Conservation (phyloP, 1,140 invertebrate species). For the Stegodyphus dumicola region DNA sequence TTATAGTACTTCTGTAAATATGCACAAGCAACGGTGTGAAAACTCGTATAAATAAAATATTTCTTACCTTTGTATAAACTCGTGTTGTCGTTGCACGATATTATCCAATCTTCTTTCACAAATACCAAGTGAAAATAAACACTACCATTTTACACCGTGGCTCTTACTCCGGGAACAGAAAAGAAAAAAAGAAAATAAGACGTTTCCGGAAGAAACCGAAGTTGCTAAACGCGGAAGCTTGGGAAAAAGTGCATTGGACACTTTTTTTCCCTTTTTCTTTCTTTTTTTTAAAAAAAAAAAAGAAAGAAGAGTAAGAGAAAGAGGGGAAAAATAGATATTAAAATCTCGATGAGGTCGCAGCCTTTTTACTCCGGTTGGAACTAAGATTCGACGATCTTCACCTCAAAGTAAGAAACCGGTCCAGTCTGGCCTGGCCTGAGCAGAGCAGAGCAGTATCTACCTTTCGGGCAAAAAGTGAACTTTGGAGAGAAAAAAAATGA, state of each 20-base stretch:
- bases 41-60: too few relatives aligned
- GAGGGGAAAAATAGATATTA: slow-evolving; percentile 4
- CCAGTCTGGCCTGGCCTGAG: slow-evolving; percentile 32
- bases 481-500: slow-evolving; percentile 1
- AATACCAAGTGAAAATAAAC: too few relatives aligned
- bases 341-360: slow-evolving; percentile 41
- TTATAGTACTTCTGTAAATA: too few relatives aligned
- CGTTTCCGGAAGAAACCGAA: neutral
- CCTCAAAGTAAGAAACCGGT: slow-evolving; percentile 39
- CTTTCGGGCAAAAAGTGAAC: slow-evolving; percentile 52
- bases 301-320: slow-evolving; percentile 6
- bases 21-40: too few relatives aligned
- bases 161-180: too few relatives aligned
- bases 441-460: neutral
- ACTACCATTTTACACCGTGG: too few relatives aligned
- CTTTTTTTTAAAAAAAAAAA: neutral
- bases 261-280: neutral
- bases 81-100: too few relatives aligned
- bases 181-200: neutral
- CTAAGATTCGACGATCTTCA: neutral
- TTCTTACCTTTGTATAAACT: too few relatives aligned
- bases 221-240: slow-evolving; percentile 40
- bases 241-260: slow-evolving; percentile 14
- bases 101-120: too few relatives aligned
- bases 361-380: slow-evolving; percentile 13